These are phyloP conservation scores for Drymonia ruficornis DNA, from an alignment of 2,888 invertebrate genomes.

Conservation along the genomic window DNA sequence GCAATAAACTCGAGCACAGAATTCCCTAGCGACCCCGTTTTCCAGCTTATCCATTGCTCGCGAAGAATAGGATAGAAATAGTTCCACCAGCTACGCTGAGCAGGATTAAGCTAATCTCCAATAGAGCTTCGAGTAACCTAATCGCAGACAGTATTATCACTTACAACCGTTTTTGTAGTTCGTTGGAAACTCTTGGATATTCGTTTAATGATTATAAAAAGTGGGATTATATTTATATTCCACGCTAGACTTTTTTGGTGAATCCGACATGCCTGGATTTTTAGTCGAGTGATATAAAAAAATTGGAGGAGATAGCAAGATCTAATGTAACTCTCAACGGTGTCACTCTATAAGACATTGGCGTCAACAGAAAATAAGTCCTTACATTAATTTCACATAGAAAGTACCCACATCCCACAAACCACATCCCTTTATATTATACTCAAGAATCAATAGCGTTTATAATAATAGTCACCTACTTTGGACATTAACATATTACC, in stretches of 20 bases:
- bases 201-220: neutral
- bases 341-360: no score
- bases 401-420: no score
- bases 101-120: constrained; percentile 14
- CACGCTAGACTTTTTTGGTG: no score
- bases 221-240: no score
- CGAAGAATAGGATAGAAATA: constrained; percentile 12
- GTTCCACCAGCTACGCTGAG: constrained; percentile 8
- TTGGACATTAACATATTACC: constrained; percentile 9
- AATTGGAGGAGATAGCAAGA: no score
- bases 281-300: no score
- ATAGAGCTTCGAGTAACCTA: neutral
- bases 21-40: constrained; percentile 48
- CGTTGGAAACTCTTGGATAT: neutral
- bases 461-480: constrained; percentile 8
- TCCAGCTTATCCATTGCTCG: constrained; percentile 38
- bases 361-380: no score
- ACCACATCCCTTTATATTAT: neutral
- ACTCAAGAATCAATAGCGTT: neutral
- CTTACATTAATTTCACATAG: neutral
- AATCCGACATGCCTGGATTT: no score
- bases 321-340: no score
- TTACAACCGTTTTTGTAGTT: neutral
- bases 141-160: neutral
- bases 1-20: constrained; percentile 47